A percentile compares a stretch with the other conserved stretches of the same genome.
phyloP scores from a whole-genome alignment of 2,113 vertebrate species.

The Proterorhinus semilunaris region DNA sequence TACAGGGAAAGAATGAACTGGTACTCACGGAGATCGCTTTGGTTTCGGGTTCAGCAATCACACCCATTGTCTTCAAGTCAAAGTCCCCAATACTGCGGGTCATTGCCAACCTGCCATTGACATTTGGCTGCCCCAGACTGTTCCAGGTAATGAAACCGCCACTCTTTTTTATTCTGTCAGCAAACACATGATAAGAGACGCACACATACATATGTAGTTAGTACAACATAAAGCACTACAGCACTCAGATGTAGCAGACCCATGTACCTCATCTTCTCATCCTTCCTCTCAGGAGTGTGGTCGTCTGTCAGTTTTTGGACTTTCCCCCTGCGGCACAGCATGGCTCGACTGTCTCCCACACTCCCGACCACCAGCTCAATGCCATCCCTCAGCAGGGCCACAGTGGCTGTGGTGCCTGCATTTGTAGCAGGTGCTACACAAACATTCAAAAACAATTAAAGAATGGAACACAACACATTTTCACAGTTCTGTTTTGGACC shows the following conservation, averaged over 20 bases:
- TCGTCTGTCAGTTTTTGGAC: constrained; percentile 91
- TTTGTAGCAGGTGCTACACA: constrained; percentile 80
- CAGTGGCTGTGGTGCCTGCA: constrained; percentile 92
- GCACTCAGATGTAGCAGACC: neutral
- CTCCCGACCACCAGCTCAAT: constrained; percentile 95
- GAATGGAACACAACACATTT: constrained; percentile 23
- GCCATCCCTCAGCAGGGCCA: constrained; percentile 92
- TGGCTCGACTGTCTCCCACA: constrained; percentile 93
- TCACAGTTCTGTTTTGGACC: constrained; percentile 35
- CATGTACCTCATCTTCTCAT: constrained; percentile 92
- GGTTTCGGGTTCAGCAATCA: constrained; percentile 95
- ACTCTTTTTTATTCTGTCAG: constrained; percentile 85
- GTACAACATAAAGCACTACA: neutral
- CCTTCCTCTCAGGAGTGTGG: constrained; percentile 96
- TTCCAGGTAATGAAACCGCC: constrained; percentile 96
- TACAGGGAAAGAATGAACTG: neutral
- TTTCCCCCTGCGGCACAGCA: constrained; percentile 94
- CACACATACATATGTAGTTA: neutral
- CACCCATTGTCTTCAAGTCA: constrained; percentile 89
- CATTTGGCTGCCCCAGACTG: constrained; percentile 92
- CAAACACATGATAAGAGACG: constrained; percentile 6
- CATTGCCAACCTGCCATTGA: constrained; percentile 96
- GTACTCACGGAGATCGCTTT: constrained; percentile 82
- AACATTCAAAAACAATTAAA: constrained; percentile 56
- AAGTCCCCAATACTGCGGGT: constrained; percentile 95